Evolutionary conservation across 2,113 vertebrate genomes (phyloP).

Genomic region (Numenius arquata): DNA sequence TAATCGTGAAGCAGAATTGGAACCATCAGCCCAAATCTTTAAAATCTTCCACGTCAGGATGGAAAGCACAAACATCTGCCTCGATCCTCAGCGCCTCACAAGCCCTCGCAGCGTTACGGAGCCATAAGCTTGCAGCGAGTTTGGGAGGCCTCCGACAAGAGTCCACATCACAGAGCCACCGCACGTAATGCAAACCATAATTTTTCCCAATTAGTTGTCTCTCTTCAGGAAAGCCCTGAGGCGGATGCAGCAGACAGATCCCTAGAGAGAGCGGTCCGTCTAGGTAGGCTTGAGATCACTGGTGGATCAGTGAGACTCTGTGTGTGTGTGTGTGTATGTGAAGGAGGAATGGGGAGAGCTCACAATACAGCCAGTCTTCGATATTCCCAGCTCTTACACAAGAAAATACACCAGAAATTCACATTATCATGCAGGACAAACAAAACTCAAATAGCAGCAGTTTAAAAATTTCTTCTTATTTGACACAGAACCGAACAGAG

Average conservation of each 20-base stretch:
- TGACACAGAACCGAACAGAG: neutral
- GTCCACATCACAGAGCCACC: constrained; percentile 55
- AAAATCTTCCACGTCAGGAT: neutral
- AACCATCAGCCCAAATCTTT: neutral
- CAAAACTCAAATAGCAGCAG: neutral
- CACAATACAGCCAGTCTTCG: neutral
- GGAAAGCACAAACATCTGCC: neutral
- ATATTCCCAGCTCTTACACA: neutral
- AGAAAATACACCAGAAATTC: neutral
- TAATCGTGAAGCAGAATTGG: neutral
- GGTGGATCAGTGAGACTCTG: constrained; percentile 1
- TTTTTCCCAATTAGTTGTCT: constrained; percentile 56
- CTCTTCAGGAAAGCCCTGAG: constrained; percentile 61
- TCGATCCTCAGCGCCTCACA: fast-evolving
- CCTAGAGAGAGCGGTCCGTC: constrained; percentile 29
- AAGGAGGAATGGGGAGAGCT: neutral
- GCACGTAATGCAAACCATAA: constrained; percentile 38
- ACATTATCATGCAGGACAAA: constrained; percentile 17
- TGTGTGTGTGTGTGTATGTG: neutral
- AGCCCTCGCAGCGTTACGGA: neutral
- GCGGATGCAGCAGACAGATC: constrained; percentile 50
- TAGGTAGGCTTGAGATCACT: constrained; percentile 56
- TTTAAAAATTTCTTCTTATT: constrained; percentile 1
- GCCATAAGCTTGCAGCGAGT: neutral
- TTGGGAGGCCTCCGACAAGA: neutral